These are phyloP conservation scores for Gambusia holbrooki DNA, from an alignment of 2,113 vertebrate genomes.

Conservation along the genomic window DNA sequence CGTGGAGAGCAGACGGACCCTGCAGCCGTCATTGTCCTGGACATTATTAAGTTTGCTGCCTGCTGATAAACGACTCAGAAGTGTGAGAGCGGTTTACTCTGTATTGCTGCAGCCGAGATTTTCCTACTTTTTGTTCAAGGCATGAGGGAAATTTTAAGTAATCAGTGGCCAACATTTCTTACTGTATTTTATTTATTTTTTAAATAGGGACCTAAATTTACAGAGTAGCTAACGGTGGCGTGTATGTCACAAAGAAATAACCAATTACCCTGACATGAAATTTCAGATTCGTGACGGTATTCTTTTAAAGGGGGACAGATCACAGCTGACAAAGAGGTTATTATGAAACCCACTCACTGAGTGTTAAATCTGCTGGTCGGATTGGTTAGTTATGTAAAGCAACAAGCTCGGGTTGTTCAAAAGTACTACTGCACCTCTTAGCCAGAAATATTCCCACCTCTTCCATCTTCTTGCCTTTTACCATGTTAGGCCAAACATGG, in stretches of 20 bases:
- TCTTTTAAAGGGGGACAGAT: slow-evolving; percentile 6
- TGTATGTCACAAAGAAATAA: neutral
- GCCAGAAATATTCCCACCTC: slow-evolving; percentile 39
- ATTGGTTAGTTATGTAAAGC: slow-evolving; percentile 55
- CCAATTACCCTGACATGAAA: neutral
- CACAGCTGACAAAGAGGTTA: slow-evolving; percentile 4
- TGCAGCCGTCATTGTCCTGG: slow-evolving; percentile 1
- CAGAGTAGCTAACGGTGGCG: neutral
- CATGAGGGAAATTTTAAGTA: neutral
- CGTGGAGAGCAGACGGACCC: slow-evolving; percentile 8
- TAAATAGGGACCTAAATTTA: neutral
- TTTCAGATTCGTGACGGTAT: neutral
- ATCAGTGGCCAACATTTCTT: neutral
- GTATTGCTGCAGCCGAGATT: slow-evolving; percentile 1
- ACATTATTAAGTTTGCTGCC: slow-evolving; percentile 20
- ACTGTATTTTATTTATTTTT: neutral
- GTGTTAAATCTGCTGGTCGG: slow-evolving; percentile 8
- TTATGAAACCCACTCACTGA: slow-evolving; percentile 25
- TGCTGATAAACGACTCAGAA: slow-evolving; percentile 20
- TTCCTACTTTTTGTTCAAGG: neutral
- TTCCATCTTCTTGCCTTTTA: slow-evolving; percentile 13
- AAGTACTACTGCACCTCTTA: slow-evolving; percentile 27
- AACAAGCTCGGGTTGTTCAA: slow-evolving; percentile 7
- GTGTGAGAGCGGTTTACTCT: neutral
- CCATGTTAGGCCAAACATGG: neutral